A percentile compares a stretch with the other conserved stretches of the same genome.
Evolutionary conservation across 2,797 vertebrate genomes (phyloP).

Genomic region (Tauraco hartlaubi): DNA sequence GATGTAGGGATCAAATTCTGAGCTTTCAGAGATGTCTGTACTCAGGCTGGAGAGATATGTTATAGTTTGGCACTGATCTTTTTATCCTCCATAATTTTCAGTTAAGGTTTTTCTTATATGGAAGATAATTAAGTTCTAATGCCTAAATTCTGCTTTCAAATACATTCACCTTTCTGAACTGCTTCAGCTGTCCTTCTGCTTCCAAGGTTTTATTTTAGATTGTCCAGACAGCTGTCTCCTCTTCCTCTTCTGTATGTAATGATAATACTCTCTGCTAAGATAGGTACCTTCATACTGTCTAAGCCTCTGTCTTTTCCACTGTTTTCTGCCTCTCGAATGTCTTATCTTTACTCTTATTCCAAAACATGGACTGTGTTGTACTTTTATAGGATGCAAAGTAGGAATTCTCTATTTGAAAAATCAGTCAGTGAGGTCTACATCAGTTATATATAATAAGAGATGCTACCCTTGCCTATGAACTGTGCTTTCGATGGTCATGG

Average conservation of each 20-base stretch:
- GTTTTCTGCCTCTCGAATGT: background rate
- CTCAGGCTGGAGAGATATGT: background rate
- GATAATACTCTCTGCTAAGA: background rate
- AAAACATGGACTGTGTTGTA: background rate
- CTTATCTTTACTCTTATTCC: background rate
- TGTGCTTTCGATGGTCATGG: background rate
- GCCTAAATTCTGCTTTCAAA: background rate
- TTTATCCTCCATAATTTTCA: slow-evolving; percentile 3
- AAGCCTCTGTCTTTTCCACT: background rate
- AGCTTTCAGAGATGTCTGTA: background rate
- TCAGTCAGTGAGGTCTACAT: background rate
- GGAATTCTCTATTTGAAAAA: background rate
- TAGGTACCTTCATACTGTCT: background rate
- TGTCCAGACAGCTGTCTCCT: background rate
- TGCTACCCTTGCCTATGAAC: background rate
- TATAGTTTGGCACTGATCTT: background rate
- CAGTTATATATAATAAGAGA: background rate
- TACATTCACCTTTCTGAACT: background rate
- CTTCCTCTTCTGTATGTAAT: background rate
- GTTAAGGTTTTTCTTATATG: background rate
- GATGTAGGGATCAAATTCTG: background rate
- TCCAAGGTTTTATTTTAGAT: background rate
- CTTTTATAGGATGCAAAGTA: background rate
- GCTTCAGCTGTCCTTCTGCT: slow-evolving; percentile 8
- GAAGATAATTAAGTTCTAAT: background rate